Percentiles rank a stretch among this genome's conserved stretches.
Conservation (phyloP, 2,797 vertebrate species). For the Falco biarmicus region DNA sequence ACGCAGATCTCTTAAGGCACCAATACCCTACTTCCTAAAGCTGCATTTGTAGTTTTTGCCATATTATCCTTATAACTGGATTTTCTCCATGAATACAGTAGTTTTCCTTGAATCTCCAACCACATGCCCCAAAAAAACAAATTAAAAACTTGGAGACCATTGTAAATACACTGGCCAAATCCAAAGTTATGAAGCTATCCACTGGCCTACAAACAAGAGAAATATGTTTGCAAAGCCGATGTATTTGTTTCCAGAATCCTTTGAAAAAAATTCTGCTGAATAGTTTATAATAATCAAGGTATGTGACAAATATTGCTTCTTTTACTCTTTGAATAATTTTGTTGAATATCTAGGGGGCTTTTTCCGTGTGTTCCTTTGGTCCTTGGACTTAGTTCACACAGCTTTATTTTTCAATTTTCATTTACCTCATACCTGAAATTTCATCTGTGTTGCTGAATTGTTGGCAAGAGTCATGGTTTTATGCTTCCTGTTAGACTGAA, state of each 20-base stretch:
- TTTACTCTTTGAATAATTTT: not conserved
- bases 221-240: not conserved
- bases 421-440: slow-evolving; percentile 2
- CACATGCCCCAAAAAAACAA: not conserved
- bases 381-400: not conserved
- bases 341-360: not conserved
- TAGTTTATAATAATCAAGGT: not conserved
- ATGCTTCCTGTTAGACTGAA: not conserved
- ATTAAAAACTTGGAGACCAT: not conserved
- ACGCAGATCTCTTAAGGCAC: not conserved
- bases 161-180: not conserved
- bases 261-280: not conserved
- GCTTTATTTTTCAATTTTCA: not conserved
- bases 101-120: not conserved
- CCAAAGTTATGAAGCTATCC: not conserved
- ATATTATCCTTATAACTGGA: not conserved
- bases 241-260: not conserved
- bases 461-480: not conserved
- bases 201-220: not conserved
- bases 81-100: not conserved
- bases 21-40: not conserved
- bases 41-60: not conserved
- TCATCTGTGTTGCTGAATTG: not conserved
- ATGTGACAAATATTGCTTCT: not conserved
- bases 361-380: not conserved